These are phyloP conservation scores for Carpatolechia fugitivella DNA, from an alignment of 2,888 invertebrate species.

Conservation along the genomic window DNA sequence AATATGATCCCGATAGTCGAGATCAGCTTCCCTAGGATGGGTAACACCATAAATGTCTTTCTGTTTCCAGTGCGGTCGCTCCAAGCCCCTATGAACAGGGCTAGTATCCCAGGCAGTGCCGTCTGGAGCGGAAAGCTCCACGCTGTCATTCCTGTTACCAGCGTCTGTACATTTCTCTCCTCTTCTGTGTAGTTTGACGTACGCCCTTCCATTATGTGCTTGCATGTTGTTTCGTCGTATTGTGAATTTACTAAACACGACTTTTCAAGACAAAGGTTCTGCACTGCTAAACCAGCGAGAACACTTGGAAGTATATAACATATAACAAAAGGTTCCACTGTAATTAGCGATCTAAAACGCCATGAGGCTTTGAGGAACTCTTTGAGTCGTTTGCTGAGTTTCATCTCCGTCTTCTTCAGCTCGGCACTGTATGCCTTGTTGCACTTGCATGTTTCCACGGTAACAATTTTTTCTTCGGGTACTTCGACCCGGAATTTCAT, in stretches of 20 bases:
- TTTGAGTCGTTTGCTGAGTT: slow-evolving; percentile 58
- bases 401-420: slow-evolving; percentile 52
- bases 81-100: slow-evolving; percentile 81
- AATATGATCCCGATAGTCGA: slow-evolving; percentile 76
- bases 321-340: slow-evolving; percentile 84
- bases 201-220: slow-evolving; percentile 66
- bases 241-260: slow-evolving; percentile 78
- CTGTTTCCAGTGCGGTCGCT: slow-evolving; percentile 81
- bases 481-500: slow-evolving; percentile 75
- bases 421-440: slow-evolving; percentile 51
- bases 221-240: slow-evolving; percentile 76
- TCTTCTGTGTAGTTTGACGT: slow-evolving; percentile 61
- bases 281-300: slow-evolving; percentile 81
- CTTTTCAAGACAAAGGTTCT: slow-evolving; percentile 79
- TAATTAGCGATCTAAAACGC: slow-evolving; percentile 67
- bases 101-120: slow-evolving; percentile 75
- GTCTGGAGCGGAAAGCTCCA: slow-evolving; percentile 81
- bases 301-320: slow-evolving; percentile 83
- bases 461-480: slow-evolving; percentile 66
- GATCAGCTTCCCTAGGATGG: slow-evolving; percentile 78
- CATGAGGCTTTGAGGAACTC: slow-evolving; percentile 62
- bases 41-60: slow-evolving; percentile 80
- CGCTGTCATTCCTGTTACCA: slow-evolving; percentile 79
- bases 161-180: slow-evolving; percentile 68
- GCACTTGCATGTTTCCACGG: slow-evolving; percentile 64